Conservation (phyloP, 2,888 invertebrate species). For the Cephus rjabovi region DNA sequence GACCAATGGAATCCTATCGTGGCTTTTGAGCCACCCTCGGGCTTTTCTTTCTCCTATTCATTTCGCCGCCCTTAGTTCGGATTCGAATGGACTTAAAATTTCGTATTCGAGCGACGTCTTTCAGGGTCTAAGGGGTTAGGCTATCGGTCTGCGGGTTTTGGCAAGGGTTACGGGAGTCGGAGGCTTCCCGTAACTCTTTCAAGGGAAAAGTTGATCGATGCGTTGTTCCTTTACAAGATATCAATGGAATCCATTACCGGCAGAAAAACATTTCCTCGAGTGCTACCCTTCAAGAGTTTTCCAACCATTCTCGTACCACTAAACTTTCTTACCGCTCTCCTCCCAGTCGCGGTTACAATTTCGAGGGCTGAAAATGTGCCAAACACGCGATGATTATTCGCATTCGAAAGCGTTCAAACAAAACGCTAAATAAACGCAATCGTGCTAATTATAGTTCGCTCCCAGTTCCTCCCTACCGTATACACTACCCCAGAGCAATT, state of each 20-base stretch:
- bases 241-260: constrained; percentile 3
- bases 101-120: not conserved
- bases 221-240: constrained; percentile 1
- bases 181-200: constrained; percentile 2
- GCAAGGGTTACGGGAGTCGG: constrained; percentile 1
- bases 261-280: not conserved
- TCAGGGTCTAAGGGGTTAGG: not conserved
- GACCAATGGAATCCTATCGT: too few relatives aligned
- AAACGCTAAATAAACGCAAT: too few relatives aligned
- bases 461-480: too few relatives aligned
- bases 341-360: too few relatives aligned
- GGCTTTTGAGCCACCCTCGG: too few relatives aligned
- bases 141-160: constrained; percentile 7
- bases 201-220: not conserved
- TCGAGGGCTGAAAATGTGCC: too few relatives aligned
- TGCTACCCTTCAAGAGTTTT: not conserved
- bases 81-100: not conserved
- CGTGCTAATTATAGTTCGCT: too few relatives aligned
- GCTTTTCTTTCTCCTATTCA: too few relatives aligned
- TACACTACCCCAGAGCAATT: too few relatives aligned
- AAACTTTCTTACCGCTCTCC: too few relatives aligned
- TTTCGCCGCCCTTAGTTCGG: not conserved
- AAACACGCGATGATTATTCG: too few relatives aligned
- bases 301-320: not conserved
- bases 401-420: too few relatives aligned